Percentiles rank a stretch among this genome's conserved stretches.
phyloP scores from a whole-genome alignment of 2,888 invertebrate species.

The Hypsopygia costalis region DNA sequence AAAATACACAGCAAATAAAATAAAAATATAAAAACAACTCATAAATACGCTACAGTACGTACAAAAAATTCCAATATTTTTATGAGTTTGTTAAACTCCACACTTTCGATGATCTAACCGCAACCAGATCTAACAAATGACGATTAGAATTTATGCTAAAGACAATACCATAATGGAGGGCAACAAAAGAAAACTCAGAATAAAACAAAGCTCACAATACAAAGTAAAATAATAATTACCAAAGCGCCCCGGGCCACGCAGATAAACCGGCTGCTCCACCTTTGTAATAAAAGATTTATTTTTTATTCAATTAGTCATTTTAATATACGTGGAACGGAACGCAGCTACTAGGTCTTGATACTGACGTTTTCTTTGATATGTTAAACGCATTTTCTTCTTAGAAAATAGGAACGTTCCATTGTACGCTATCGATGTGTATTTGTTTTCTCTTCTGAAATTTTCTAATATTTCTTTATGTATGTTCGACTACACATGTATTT shows the following conservation, averaged over 20 bases:
- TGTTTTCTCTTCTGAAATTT: not conserved
- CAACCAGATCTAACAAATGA: conserved; percentile 29
- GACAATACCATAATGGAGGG: conserved; percentile 47
- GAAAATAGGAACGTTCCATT: not conserved
- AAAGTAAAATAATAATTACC: conserved; percentile 70
- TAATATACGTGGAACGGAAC: conserved; percentile 34
- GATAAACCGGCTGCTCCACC: conserved; percentile 41
- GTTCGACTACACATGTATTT: too few relatives aligned
- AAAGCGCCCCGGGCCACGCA: conserved; percentile 42
- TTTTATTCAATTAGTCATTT: conserved; percentile 63
- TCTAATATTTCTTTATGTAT: too few relatives aligned
- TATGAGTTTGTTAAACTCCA: not conserved
- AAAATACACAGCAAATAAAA: too few relatives aligned
- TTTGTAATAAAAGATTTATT: conserved; percentile 50
- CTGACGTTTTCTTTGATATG: conserved; percentile 51
- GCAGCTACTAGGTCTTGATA: conserved; percentile 37
- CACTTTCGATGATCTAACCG: not conserved
- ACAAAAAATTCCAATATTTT: not conserved
- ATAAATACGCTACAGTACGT: too few relatives aligned
- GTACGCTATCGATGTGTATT: not conserved
- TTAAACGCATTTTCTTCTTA: conserved; percentile 23
- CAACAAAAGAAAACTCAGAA: conserved; percentile 51
- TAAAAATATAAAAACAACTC: too few relatives aligned
- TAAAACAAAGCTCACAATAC: conserved; percentile 47
- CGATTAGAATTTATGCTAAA: conserved; percentile 52